These are phyloP conservation scores for Micromussa lordhowensis DNA, from an alignment of 92 coral and sea anemone species.

Conservation along the genomic window DNA sequence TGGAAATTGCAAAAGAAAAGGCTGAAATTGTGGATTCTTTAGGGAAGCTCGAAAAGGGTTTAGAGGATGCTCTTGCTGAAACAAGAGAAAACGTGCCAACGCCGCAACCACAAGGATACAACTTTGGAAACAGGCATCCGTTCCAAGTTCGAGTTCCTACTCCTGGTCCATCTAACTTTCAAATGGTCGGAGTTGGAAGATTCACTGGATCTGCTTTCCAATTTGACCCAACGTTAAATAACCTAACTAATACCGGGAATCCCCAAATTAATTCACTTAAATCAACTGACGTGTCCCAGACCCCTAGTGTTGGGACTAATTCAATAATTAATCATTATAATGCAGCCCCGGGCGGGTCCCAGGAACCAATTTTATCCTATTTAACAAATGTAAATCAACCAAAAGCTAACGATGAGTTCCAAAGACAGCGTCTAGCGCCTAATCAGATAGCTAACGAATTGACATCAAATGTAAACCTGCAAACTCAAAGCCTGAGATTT, in stretches of 20 bases:
- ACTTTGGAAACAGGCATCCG: neutral
- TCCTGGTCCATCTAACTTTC: slow-evolving; percentile 9
- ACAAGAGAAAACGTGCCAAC: slow-evolving; percentile 32
- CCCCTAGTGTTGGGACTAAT: neutral
- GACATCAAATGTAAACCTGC: slow-evolving; percentile 30
- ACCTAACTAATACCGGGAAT: neutral
- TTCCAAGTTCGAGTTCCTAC: slow-evolving; percentile 18
- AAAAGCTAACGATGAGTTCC: slow-evolving; percentile 42
- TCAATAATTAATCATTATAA: slow-evolving; percentile 6
- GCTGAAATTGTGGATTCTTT: slow-evolving; percentile 43
- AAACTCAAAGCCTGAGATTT: slow-evolving; percentile 50
- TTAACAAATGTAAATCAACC: slow-evolving; percentile 21
- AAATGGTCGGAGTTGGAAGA: neutral
- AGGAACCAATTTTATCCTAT: neutral
- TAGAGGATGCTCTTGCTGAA: slow-evolving; percentile 49
- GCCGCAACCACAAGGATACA: slow-evolving; percentile 6
- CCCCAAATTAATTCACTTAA: neutral
- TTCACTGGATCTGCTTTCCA: neutral
- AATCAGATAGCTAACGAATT: slow-evolving; percentile 52
- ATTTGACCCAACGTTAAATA: slow-evolving; percentile 11
- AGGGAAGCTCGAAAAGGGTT: slow-evolving; percentile 41
- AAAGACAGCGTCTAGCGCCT: slow-evolving; percentile 33
- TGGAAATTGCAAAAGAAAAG: slow-evolving; percentile 44
- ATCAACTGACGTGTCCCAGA: neutral
- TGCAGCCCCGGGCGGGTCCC: slow-evolving; percentile 12